Percentiles rank a stretch among this genome's conserved stretches.
Conservation (phyloP, 2,113 vertebrate genomes). For the Monarcha castaneiventris region DNA sequence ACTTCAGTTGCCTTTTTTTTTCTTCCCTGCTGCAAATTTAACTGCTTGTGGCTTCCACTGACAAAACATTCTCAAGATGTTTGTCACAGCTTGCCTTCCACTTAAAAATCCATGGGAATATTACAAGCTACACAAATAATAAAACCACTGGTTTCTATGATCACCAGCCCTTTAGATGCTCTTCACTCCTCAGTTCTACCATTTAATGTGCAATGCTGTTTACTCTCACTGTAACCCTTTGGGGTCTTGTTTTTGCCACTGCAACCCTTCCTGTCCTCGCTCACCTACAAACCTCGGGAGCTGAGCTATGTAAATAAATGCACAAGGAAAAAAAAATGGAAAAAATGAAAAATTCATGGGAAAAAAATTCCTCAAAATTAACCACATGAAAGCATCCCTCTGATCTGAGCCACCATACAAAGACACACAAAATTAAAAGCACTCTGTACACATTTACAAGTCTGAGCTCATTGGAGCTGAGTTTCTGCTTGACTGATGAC, state of each 20-base stretch:
- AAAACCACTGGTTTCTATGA: neutral
- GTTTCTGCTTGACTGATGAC: neutral
- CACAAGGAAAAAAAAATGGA: neutral
- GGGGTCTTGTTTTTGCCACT: neutral
- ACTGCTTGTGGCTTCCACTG: neutral
- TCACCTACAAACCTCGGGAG: neutral
- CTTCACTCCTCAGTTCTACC: neutral
- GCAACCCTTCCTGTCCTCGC: neutral
- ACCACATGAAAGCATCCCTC: neutral
- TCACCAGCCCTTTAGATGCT: neutral
- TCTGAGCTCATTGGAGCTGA: neutral
- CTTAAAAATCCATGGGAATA: constrained; percentile 19
- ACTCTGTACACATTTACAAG: neutral
- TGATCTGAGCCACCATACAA: neutral
- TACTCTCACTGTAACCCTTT: neutral
- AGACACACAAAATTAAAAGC: neutral
- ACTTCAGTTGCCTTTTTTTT: neutral
- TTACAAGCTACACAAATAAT: neutral
- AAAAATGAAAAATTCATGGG: neutral
- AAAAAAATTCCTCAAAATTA: neutral
- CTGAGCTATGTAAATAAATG: neutral
- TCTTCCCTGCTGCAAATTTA: neutral
- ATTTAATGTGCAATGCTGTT: neutral
- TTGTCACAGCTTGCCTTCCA: constrained; percentile 48
- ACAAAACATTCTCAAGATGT: neutral